A percentile compares a stretch with the other conserved stretches of the same genome.
phyloP scores from a whole-genome alignment of 2,797 vertebrate genomes.

The Smutsia temminckii region DNA sequence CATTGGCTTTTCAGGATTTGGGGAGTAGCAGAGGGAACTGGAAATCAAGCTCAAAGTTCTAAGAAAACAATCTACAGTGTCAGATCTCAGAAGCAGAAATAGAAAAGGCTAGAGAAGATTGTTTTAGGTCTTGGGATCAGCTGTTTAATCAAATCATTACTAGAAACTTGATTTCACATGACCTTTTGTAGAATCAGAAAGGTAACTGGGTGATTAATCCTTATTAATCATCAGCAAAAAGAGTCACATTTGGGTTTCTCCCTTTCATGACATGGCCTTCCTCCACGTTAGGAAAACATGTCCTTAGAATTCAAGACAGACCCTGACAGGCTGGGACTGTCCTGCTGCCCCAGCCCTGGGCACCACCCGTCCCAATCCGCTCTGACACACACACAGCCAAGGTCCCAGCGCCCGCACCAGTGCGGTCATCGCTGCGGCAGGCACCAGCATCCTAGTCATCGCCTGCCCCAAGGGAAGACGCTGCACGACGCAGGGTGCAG shows the following conservation, averaged over 20 bases:
- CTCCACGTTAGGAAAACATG: neutral
- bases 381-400: neutral
- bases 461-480: neutral
- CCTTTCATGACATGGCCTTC: neutral
- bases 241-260: constrained; percentile 10
- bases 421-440: neutral
- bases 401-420: neutral
- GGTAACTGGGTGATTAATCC: neutral
- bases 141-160: neutral
- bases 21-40: neutral
- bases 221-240: neutral
- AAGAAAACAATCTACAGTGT: neutral
- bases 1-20: neutral
- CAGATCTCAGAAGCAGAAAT: neutral
- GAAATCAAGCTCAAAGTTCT: neutral
- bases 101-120: neutral
- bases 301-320: neutral
- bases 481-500: neutral
- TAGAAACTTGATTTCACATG: neutral
- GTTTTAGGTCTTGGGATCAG: neutral
- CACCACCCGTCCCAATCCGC: neutral
- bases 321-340: neutral
- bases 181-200: constrained; percentile 2
- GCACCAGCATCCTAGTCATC: neutral
- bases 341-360: neutral